These are phyloP conservation scores for Python bivittatus DNA, from an alignment of 2,113 vertebrate genomes.

Conservation along the genomic window DNA sequence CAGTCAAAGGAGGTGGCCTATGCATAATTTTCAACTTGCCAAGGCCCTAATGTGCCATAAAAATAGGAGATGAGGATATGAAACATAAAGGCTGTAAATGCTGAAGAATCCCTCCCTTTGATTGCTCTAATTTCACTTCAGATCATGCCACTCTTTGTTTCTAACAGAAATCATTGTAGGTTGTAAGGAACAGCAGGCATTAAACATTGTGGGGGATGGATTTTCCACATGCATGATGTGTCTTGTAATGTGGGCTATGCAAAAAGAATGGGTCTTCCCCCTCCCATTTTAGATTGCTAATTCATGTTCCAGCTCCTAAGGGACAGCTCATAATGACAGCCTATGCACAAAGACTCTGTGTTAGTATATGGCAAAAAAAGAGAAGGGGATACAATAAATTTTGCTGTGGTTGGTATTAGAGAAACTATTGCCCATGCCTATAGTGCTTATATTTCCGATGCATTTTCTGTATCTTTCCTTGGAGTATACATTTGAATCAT, in stretches of 20 bases:
- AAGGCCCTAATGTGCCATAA: slow-evolving; percentile 1
- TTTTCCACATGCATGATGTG: slow-evolving; percentile 20
- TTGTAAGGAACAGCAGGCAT: not conserved
- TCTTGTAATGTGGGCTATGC: not conserved
- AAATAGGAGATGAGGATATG: slow-evolving; percentile 38
- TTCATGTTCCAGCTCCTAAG: not conserved
- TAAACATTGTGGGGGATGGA: slow-evolving; percentile 26
- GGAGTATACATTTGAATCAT: not conserved
- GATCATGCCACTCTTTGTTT: slow-evolving; percentile 12
- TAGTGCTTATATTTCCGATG: not conserved
- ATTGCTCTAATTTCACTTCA: slow-evolving; percentile 24
- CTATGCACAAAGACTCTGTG: not conserved
- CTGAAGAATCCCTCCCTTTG: slow-evolving; percentile 2
- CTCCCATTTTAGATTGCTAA: not conserved
- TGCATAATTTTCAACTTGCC: slow-evolving; percentile 39
- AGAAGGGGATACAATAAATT: not conserved
- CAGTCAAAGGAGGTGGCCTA: slow-evolving; percentile 12
- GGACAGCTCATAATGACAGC: not conserved
- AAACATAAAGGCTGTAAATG: slow-evolving; percentile 23
- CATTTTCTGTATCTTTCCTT: not conserved
- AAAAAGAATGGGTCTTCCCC: not conserved
- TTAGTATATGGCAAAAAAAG: not conserved
- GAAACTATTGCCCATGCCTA: not conserved
- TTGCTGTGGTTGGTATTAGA: not conserved
- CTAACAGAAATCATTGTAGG: slow-evolving; percentile 17